Conservation (phyloP, 2,797 vertebrate species). For the Protonibea diacanthus region DNA sequence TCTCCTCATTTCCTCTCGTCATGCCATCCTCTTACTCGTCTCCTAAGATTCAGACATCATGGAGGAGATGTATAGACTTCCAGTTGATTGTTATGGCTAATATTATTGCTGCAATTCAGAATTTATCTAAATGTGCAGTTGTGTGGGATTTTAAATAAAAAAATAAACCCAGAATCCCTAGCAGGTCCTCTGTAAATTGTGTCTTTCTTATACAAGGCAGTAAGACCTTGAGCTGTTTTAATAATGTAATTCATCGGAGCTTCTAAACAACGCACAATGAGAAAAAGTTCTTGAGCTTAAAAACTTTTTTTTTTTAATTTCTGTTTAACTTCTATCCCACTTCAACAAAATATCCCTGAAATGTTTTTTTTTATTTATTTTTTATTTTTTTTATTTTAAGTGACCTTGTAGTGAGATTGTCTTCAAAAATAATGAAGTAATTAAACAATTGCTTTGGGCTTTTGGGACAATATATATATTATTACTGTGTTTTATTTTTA, state of each 20-base stretch:
- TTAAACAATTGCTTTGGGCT: neutral
- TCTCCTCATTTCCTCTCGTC: neutral
- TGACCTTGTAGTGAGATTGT: neutral
- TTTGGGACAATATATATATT: neutral
- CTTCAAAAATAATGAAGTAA: neutral
- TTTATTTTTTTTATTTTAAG: neutral
- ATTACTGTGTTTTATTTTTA: neutral
- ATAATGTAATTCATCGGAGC: too few relatives aligned
- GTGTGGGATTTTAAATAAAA: neutral
- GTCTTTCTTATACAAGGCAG: neutral
- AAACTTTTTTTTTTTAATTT: too few relatives aligned
- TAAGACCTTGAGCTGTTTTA: neutral
- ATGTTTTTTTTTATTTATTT: too few relatives aligned
- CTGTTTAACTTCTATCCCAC: neutral
- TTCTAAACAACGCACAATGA: too few relatives aligned
- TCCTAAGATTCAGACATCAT: neutral
- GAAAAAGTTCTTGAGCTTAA: too few relatives aligned
- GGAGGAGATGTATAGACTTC: neutral
- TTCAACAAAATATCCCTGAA: neutral
- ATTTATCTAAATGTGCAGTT: neutral
- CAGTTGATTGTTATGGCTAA: neutral
- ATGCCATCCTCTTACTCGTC: neutral
- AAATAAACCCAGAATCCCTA: neutral
- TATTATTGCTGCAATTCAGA: neutral
- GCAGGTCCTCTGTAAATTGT: neutral